Evolutionary conservation across 1,140 invertebrate genomes (phyloP), one percentile per base, ranked within the genome.

Genomic region (Cydia pomonella): DNA sequence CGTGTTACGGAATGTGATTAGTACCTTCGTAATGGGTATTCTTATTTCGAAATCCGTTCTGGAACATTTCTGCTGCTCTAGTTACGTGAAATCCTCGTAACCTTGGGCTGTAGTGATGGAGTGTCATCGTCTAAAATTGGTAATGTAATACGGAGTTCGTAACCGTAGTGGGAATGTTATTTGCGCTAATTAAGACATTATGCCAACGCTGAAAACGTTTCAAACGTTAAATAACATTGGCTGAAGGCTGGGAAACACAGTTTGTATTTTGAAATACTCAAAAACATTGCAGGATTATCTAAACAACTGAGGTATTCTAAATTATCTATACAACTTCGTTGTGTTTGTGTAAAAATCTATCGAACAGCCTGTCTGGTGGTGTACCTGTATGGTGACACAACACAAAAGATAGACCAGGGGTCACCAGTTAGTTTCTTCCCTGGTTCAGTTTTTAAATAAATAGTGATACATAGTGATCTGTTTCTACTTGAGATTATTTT

Each of bases 111-210:
- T 18, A 66, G 25, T 13, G 6, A n/a, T 12, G 62, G 16, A 69
- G 64, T 69, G 64, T 69, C 64, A 69, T 69, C 29, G 64, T 33
- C 64, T 69, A 69, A 69, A 69, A 69, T 69, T 23, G 64, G 64
- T 69, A 69, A 66, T 66, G 27, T 66, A 66, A 69, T 69, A 69
- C 33, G 64, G 9, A 33, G 27, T 69, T 59, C 21, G 53, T 59
- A 23, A 21, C 21, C 9, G 10, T 10, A 3, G 53, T 59, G 7
- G 16, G 50, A 23, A 23, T 23, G 21, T 12, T 7, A 53, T 18
- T 59, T 59, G 53, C 53, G 53, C 53, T 59, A 59, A 59, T 59
- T 59, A 23, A 21, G 53, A 59, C 9, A 12, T 59, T 23, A 59
- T 23, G 53, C 21, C 53, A 59, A 0, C 53, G 2, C 21, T 59